Evolutionary conservation across 2,797 vertebrate genomes (phyloP).

Genomic region (Tokudaia muenninki): DNA sequence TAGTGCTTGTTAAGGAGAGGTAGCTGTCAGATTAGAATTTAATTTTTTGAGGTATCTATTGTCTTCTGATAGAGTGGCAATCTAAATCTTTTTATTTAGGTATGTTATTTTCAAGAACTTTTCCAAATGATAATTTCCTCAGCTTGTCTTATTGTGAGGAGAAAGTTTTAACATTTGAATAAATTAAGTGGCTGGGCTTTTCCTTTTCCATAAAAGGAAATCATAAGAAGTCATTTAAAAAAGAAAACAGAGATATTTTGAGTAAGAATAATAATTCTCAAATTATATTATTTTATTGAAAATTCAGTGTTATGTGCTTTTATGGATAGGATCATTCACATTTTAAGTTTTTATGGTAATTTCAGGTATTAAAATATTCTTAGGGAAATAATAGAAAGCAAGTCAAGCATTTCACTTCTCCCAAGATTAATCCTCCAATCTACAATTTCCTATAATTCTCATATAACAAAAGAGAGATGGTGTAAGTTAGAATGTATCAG

Average conservation of each 20-base stretch:
- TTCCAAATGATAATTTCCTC: conserved; percentile 83
- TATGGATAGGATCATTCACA: neutral
- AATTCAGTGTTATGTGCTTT: neutral
- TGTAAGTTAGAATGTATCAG: neutral
- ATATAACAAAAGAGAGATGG: neutral
- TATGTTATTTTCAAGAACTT: conserved; percentile 84
- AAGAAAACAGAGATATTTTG: conserved; percentile 57
- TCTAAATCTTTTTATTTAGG: conserved; percentile 81
- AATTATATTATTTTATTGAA: conserved; percentile 42
- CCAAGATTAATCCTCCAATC: neutral
- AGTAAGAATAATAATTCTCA: conserved; percentile 56
- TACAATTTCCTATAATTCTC: neutral
- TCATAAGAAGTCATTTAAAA: conserved; percentile 63
- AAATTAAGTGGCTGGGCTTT: conserved; percentile 71
- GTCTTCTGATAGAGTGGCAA: conserved; percentile 83
- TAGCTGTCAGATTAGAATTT: conserved; percentile 81
- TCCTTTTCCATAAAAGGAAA: conserved; percentile 74
- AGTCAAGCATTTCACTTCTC: conserved; percentile 26
- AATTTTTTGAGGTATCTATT: conserved; percentile 83
- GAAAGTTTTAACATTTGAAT: conserved; percentile 80
- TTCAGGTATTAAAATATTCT: neutral
- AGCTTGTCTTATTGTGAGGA: conserved; percentile 76
- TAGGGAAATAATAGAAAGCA: neutral
- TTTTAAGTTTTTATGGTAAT: conserved; percentile 19
- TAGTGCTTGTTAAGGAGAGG: conserved; percentile 79